Base-by-base conservation (phyloP, 1,140 invertebrate genomes). In the Dryas iulia region DNA sequence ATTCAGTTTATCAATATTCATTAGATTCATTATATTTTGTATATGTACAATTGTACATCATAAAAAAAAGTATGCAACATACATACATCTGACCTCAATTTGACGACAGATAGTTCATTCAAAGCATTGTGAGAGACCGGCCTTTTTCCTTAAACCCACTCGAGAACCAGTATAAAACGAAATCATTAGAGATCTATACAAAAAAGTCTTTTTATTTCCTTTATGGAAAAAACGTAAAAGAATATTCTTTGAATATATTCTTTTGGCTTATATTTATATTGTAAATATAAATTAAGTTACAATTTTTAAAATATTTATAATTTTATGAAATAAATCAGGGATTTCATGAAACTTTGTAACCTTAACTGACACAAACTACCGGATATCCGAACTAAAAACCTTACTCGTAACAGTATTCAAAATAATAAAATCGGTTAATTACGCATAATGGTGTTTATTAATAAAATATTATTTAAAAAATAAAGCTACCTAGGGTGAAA, bases 11-110 rank as follows among this genome's bases (percentile, higher is more conserved):
- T 8, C n/a, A n/a, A 47, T 47, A 8, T 2, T 10, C 14, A 47
- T 14, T 47, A 14, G n/a, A 35, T 18, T 47, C 1, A 47, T 47
- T 47, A 8, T 21, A 5, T 47, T 18, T 47, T 47, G n/a, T n/a
- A n/a, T n/a, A n/a, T n/a, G n/a, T 47, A 47, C 14, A 18, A 8
- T 18, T 47, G 39, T n/a, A 7, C 24, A 61, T 39, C 12, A 18
- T 7, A 28, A 52, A 61, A 47, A 52, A 28, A 12, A 59, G 14
- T 59, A 66, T 66, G 11, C 23, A 26, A 52, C 65, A 59, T 66
- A 52, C 65, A 59, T 66, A 59, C 25, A 66, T 59, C 64, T 60
- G 65, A 11, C 57, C 65, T 59, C 65, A 59, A 66, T 59, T 66
- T 24, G 21, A 59, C 24, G 28, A 47, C 21, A 53, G 26, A 65